Conservation (phyloP, 2,113 vertebrate genomes). For the Bubalus kerabau region DNA sequence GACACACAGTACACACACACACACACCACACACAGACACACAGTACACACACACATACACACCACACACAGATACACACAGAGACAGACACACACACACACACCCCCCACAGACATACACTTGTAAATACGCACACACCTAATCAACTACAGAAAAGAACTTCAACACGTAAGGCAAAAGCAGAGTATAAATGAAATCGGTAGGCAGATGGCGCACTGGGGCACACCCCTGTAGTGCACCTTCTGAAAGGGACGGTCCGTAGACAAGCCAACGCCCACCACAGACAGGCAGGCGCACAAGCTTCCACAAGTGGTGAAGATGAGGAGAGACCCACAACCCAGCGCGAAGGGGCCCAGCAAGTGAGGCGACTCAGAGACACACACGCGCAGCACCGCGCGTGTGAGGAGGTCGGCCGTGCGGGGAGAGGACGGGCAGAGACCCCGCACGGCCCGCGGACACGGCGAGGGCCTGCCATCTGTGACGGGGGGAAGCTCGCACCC, state of each 20-base stretch:
- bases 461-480: neutral
- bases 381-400: too few relatives aligned
- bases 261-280: neutral
- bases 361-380: neutral
- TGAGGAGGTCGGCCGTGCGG: neutral
- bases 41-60: neutral
- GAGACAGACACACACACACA: neutral
- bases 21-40: neutral
- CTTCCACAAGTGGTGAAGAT: neutral
- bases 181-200: neutral
- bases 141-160: neutral
- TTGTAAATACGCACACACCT: neutral
- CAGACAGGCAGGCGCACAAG: neutral
- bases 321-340: neutral
- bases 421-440: neutral
- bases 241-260: neutral
- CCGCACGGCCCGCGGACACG: rapidly evolving
- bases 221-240: too few relatives aligned
- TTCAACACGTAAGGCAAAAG: neutral
- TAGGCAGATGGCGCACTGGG: neutral
- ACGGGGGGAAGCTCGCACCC: neutral
- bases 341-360: neutral
- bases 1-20: too few relatives aligned
- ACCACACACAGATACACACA: neutral
- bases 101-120: neutral